phyloP scores from a whole-genome alignment of 2,797 vertebrate genomes.

The Schizothorax lantsangensis region DNA sequence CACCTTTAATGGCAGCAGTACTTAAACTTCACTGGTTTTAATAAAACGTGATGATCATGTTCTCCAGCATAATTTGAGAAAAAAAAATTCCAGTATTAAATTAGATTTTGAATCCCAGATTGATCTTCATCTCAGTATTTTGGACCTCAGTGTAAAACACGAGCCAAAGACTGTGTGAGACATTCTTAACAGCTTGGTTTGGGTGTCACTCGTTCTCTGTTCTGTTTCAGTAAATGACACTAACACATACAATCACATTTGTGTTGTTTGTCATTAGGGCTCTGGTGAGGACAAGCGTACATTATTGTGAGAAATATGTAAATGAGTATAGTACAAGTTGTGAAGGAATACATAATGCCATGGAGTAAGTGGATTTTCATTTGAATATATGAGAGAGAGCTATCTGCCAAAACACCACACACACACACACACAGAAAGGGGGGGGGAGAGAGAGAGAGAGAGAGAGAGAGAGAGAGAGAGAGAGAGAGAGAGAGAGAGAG shows the following conservation, averaged over 20 bases:
- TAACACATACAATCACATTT: conserved; percentile 6
- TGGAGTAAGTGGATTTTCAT: background rate
- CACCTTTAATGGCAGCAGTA: background rate
- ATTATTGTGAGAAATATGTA: conserved; percentile 3
- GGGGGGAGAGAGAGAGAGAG: background rate
- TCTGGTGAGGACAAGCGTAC: background rate
- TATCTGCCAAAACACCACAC: background rate
- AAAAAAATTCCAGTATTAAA: background rate
- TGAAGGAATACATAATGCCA: background rate
- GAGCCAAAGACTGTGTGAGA: background rate
- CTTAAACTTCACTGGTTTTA: background rate
- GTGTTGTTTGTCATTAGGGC: background rate
- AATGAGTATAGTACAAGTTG: background rate
- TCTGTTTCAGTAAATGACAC: background rate
- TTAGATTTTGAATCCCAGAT: background rate
- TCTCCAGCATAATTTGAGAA: background rate
- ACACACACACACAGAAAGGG: background rate
- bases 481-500: too few species aligned
- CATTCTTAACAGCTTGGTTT: background rate
- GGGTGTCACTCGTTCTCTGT: background rate
- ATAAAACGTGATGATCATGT: background rate
- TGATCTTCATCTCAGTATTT: background rate
- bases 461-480: background rate
- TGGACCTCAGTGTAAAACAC: background rate
- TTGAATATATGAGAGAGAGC: background rate